phyloP scores from a whole-genome alignment of 2,113 vertebrate species.

The Protobothrops mucrosquamatus region DNA sequence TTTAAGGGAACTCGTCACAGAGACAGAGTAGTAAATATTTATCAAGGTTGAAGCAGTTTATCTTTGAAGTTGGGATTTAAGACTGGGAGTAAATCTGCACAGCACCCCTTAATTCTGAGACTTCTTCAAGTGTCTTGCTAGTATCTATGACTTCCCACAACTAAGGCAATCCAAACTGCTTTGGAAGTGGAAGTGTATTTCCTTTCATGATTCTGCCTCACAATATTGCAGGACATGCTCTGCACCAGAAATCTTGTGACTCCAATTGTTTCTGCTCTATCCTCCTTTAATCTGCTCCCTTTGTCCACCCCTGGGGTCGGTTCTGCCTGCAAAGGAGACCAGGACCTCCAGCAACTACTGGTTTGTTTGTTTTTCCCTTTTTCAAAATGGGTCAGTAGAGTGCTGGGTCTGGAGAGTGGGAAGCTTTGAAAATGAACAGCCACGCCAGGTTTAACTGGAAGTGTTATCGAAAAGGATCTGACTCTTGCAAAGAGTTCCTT shows the following conservation, averaged over 20 bases:
- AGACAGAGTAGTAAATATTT: not conserved
- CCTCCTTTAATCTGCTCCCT: not conserved
- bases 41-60: not conserved
- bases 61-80: not conserved
- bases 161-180: not conserved
- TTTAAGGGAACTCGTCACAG: not conserved
- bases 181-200: not conserved
- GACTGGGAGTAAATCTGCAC: not conserved
- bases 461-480: not conserved
- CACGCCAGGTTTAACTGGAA: not conserved
- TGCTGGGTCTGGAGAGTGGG: not conserved
- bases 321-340: not conserved
- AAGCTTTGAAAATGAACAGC: not conserved
- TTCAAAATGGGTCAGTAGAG: not conserved
- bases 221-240: not conserved
- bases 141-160: not conserved
- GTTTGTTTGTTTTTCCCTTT: no score
- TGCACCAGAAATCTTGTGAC: not conserved
- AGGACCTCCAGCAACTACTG: not conserved
- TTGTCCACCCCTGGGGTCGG: fast-evolving
- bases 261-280: not conserved
- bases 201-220: not conserved
- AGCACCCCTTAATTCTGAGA: not conserved
- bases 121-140: fast-evolving
- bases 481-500: not conserved